Evolutionary conservation across 2,888 invertebrate genomes (phyloP).

Genomic region (Argyra leucocephala): DNA sequence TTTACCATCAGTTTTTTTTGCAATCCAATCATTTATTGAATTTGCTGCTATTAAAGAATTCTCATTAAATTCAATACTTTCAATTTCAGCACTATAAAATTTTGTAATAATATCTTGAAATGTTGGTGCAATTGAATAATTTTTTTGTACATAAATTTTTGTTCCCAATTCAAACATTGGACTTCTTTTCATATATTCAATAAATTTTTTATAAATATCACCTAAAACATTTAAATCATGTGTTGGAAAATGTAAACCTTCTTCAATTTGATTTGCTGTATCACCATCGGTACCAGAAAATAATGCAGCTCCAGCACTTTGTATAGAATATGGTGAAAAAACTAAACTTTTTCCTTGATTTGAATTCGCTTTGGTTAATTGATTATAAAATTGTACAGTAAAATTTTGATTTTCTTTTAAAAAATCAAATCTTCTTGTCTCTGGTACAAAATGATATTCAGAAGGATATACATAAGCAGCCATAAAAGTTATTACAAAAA

Average conservation of each 20-base stretch:
- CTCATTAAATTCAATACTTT: slow-evolving; percentile 54
- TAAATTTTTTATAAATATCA: slow-evolving; percentile 17
- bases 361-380: slow-evolving; percentile 44
- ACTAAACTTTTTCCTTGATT: slow-evolving; percentile 52
- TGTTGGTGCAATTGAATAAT: slow-evolving; percentile 47
- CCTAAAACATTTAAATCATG: slow-evolving; percentile 18
- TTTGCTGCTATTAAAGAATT: slow-evolving; percentile 44
- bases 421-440: background rate
- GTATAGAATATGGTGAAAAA: slow-evolving; percentile 61
- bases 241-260: slow-evolving; percentile 41
- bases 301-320: slow-evolving; percentile 56
- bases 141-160: slow-evolving; percentile 57
- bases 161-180: slow-evolving; percentile 53
- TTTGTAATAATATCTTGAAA: slow-evolving; percentile 51
- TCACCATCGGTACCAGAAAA: slow-evolving; percentile 56
- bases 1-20: slow-evolving; percentile 66
- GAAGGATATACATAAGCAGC: background rate
- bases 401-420: background rate
- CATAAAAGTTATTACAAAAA: background rate
- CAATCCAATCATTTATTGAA: slow-evolving; percentile 74
- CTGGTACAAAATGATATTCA: background rate
- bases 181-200: background rate
- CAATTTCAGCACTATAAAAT: slow-evolving; percentile 57
- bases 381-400: slow-evolving; percentile 15
- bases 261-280: slow-evolving; percentile 49